Conservation (phyloP, 2,113 vertebrate species). For the Fukomys damarensis region DNA sequence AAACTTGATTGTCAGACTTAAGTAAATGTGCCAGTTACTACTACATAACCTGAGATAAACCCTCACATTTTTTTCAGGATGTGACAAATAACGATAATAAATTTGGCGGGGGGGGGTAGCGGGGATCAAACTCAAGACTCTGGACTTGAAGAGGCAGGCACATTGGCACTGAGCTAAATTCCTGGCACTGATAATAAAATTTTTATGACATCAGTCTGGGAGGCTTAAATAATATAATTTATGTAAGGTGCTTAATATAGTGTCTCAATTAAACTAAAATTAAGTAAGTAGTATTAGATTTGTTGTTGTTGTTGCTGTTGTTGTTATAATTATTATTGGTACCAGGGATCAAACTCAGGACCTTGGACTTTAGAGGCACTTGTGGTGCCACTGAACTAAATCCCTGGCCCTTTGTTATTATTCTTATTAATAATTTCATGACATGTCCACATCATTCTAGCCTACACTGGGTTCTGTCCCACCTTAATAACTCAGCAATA, state of each 20-base stretch:
- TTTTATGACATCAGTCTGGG: not conserved
- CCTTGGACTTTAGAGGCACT: too few relatives aligned
- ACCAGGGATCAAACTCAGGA: too few relatives aligned
- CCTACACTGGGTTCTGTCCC: not conserved
- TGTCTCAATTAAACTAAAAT: not conserved
- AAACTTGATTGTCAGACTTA: not conserved
- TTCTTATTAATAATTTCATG: not conserved
- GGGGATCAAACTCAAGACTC: too few relatives aligned
- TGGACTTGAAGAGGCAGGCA: too few relatives aligned
- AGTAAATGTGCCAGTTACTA: not conserved
- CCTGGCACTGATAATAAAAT: not conserved
- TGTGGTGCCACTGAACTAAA: too few relatives aligned
- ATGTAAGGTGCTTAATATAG: not conserved
- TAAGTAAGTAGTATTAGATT: not conserved
- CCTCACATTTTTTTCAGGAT: not conserved
- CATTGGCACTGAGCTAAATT: too few relatives aligned
- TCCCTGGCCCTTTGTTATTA: too few relatives aligned
- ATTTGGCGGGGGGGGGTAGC: too few relatives aligned
- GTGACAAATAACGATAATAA: too few relatives aligned
- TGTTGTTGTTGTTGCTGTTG: not conserved
- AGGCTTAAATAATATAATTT: not conserved
- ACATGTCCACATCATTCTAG: not conserved
- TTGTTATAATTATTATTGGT: too few relatives aligned
- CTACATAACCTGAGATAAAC: not conserved
- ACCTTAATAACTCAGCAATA: not conserved